A percentile compares a stretch with the other conserved stretches of the same genome.
Conservation (phyloP, 92 coral and sea anemone species). For the Epizoanthus ramosus region DNA sequence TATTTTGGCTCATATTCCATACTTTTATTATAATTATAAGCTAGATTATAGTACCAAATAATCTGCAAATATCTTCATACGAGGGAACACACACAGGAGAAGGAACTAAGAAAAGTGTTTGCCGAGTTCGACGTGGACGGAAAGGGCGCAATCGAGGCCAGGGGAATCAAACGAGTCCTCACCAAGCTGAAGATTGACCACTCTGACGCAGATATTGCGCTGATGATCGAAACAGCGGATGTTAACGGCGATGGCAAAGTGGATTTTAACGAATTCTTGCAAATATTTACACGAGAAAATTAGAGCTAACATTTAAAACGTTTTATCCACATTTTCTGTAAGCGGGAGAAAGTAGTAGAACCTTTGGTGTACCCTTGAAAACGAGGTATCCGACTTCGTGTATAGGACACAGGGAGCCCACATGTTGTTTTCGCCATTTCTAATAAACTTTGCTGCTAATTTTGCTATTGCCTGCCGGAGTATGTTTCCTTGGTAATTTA, state of each 20-base stretch:
- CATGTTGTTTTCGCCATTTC: not conserved
- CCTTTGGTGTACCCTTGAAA: too few species aligned
- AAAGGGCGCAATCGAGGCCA: slow-evolving; percentile 74
- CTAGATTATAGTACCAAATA: too few species aligned
- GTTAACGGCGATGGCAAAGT: slow-evolving; percentile 80
- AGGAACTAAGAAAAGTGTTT: slow-evolving; percentile 58
- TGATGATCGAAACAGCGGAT: slow-evolving; percentile 84
- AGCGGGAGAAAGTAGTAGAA: too few species aligned
- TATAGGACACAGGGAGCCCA: too few species aligned
- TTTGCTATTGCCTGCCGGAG: too few species aligned
- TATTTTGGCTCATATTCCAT: too few species aligned
- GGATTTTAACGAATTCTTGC: slow-evolving; percentile 79
- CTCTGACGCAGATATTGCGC: slow-evolving; percentile 68
- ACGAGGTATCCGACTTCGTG: too few species aligned
- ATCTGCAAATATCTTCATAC: too few species aligned
- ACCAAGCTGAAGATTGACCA: slow-evolving; percentile 67
- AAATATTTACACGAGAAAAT: slow-evolving; percentile 58
- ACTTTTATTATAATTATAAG: too few species aligned
- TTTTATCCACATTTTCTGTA: not conserved
- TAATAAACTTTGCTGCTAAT: too few species aligned
- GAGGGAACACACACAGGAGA: slow-evolving; percentile 57
- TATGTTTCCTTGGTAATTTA: too few species aligned
- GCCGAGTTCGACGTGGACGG: slow-evolving; percentile 78
- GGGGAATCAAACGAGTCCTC: slow-evolving; percentile 72
- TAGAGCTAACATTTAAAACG: not conserved